Conservation (phyloP, 2,797 vertebrate genomes). For the Gila robusta region DNA sequence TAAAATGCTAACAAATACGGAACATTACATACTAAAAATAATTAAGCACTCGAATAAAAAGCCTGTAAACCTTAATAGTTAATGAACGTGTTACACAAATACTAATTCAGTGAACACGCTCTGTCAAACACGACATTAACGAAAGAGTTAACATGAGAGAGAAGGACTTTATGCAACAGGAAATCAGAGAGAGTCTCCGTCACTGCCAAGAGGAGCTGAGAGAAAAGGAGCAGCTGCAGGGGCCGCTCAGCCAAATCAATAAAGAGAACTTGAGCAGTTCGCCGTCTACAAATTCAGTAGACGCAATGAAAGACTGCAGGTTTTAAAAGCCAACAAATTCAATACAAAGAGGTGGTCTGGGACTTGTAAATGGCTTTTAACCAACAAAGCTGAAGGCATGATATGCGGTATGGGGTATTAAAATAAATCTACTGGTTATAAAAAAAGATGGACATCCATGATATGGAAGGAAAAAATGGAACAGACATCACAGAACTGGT, state of each 20-base stretch:
- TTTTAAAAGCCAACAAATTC: constrained; percentile 72
- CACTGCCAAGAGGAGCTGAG: constrained; percentile 56
- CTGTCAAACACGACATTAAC: constrained; percentile 43
- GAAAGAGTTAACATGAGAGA: constrained; percentile 62
- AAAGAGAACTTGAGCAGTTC: constrained; percentile 78
- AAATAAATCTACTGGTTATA: constrained; percentile 47
- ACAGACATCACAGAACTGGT: not conserved
- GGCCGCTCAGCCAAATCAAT: constrained; percentile 74
- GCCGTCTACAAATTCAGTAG: constrained; percentile 78
- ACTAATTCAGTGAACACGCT: not conserved
- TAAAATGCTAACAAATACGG: too few relatives aligned
- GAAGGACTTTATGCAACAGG: constrained; percentile 70
- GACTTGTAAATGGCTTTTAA: constrained; percentile 68
- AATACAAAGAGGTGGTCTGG: constrained; percentile 70
- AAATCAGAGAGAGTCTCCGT: constrained; percentile 58
- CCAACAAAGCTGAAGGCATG: constrained; percentile 66
- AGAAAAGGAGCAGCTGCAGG: constrained; percentile 65
- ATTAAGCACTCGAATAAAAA: not conserved
- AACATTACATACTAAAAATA: not conserved
- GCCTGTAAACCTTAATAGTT: not conserved
- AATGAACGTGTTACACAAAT: not conserved
- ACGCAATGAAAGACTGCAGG: constrained; percentile 73
- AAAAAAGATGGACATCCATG: constrained; percentile 33
- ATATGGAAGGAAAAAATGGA: constrained; percentile 4
- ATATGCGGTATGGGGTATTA: constrained; percentile 61